Conservation (phyloP, 2,888 invertebrate species). For the Gonocerus acuteangulatus region DNA sequence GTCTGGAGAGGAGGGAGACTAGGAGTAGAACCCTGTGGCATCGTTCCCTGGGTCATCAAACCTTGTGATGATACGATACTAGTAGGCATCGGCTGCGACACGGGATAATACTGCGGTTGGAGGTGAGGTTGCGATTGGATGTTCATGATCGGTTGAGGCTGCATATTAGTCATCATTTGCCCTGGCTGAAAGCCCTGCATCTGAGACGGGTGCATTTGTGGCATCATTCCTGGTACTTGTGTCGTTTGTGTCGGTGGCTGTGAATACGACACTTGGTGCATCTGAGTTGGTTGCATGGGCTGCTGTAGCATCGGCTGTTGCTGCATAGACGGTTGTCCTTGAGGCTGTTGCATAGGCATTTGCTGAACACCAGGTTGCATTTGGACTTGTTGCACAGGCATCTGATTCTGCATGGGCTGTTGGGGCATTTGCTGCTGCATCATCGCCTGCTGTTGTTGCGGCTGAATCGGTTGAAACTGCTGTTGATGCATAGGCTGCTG, state of each 20-base stretch:
- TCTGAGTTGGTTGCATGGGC: constrained; percentile 35
- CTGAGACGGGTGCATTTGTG: constrained; percentile 49
- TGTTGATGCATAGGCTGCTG: constrained; percentile 35
- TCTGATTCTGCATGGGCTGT: constrained; percentile 37
- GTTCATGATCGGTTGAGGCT: constrained; percentile 32
- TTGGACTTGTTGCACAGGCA: constrained; percentile 38
- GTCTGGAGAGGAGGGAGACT: constrained; percentile 29
- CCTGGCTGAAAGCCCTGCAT: constrained; percentile 41
- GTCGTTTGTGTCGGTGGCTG: constrained; percentile 33
- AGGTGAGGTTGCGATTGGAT: constrained; percentile 32
- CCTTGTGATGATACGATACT: constrained; percentile 42
- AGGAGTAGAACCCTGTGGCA: constrained; percentile 25
- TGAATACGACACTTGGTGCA: constrained; percentile 36
- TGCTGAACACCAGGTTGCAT: constrained; percentile 35
- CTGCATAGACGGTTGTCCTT: constrained; percentile 34
- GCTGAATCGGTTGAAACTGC: constrained; percentile 32
- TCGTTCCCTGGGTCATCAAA: constrained; percentile 28
- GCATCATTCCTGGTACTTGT: constrained; percentile 44
- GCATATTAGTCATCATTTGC: constrained; percentile 31
- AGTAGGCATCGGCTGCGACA: constrained; percentile 29
- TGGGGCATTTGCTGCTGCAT: constrained; percentile 41
- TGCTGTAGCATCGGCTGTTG: constrained; percentile 35
- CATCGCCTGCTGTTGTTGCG: constrained; percentile 27
- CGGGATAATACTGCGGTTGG: constrained; percentile 33
- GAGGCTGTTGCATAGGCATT: constrained; percentile 35